Conservation (phyloP, 2,797 vertebrate genomes). For the Rhynchotus rufescens region DNA sequence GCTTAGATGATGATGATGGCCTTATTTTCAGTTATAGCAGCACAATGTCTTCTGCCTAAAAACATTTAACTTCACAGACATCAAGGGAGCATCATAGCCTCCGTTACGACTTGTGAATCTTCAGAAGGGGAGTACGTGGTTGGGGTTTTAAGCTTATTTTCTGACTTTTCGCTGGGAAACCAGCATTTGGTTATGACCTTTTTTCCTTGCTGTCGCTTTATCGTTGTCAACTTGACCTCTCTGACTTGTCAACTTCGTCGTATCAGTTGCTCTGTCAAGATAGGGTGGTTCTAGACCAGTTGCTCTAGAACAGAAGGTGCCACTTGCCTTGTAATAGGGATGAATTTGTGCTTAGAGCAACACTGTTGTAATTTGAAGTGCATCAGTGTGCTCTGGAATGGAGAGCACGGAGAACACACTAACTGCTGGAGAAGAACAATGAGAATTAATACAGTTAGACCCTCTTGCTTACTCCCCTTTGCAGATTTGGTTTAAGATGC, state of each 20-base stretch:
- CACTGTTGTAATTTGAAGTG: background rate
- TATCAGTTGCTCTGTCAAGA: background rate
- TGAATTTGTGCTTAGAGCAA: background rate
- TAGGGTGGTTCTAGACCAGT: background rate
- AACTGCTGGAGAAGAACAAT: background rate
- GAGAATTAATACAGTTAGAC: background rate
- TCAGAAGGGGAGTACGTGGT: background rate
- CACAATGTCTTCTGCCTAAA: accelerated
- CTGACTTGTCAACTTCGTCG: background rate
- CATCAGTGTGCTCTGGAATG: background rate
- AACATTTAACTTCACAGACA: background rate
- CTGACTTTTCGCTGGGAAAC: background rate
- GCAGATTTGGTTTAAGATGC: background rate
- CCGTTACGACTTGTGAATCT: background rate
- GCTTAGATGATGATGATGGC: background rate
- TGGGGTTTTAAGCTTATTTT: conserved; percentile 3
- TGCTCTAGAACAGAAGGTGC: background rate
- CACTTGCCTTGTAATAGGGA: background rate
- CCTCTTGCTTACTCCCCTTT: background rate
- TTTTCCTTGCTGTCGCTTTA: background rate
- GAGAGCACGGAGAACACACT: background rate
- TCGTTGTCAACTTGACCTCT: background rate
- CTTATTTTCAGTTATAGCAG: background rate
- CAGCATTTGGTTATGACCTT: background rate
- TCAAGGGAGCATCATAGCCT: background rate